These are phyloP conservation scores for Aphelocoma californica DNA, from an alignment of 2,797 vertebrate species.

Conservation along the genomic window DNA sequence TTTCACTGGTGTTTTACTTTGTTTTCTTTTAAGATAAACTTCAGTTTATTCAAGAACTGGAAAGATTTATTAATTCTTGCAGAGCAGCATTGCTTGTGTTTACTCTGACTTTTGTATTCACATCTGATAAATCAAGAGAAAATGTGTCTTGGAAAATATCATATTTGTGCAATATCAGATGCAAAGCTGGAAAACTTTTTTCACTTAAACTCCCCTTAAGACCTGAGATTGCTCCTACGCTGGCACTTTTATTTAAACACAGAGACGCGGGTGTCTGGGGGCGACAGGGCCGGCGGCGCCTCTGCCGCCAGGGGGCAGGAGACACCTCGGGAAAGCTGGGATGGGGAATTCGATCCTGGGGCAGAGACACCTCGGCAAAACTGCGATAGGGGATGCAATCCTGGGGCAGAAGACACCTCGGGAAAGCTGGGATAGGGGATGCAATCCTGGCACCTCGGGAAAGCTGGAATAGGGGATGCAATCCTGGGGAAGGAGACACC, in stretches of 20 bases:
- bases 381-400: no score
- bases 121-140: background rate
- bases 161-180: background rate
- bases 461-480: background rate
- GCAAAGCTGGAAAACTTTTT: background rate
- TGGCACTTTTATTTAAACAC: fast-evolving
- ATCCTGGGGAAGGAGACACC: background rate
- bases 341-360: no score
- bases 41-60: background rate
- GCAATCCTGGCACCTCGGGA: fast-evolving
- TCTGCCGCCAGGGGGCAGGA: background rate
- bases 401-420: background rate
- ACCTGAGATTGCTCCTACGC: background rate
- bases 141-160: background rate
- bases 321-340: background rate
- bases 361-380: background rate
- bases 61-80: background rate
- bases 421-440: fast-evolving
- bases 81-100: background rate
- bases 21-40: background rate
- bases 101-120: background rate
- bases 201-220: background rate
- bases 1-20: background rate
- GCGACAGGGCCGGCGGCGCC: background rate
- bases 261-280: background rate